These are phyloP conservation scores for Campylomormyrus tamandua DNA, from an alignment of 2,113 vertebrate species.

Conservation along the genomic window DNA sequence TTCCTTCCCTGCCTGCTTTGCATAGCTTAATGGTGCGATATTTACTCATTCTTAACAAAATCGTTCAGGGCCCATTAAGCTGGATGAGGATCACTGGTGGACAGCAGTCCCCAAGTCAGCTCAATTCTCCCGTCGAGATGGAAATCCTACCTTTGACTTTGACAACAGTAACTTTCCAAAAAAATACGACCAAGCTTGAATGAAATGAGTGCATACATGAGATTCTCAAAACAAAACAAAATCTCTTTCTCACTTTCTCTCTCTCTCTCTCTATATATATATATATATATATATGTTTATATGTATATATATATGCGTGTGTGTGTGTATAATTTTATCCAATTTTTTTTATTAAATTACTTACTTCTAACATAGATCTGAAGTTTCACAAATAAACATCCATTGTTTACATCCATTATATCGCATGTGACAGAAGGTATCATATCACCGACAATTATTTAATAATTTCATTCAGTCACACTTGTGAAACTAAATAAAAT, in stretches of 20 bases:
- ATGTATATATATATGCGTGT: neutral
- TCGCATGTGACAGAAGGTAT: neutral
- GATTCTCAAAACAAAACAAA: neutral
- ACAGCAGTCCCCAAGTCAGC: neutral
- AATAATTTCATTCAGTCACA: neutral
- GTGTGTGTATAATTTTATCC: neutral
- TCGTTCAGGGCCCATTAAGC: neutral
- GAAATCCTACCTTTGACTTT: neutral
- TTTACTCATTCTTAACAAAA: neutral
- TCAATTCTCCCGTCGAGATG: neutral
- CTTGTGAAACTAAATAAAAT: neutral
- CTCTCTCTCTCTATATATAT: too few relatives aligned
- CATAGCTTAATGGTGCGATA: neutral
- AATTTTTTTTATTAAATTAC: neutral
- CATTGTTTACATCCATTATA: neutral
- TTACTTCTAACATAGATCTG: neutral
- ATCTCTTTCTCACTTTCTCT: too few relatives aligned
- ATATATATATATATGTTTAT: neutral
- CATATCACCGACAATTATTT: neutral
- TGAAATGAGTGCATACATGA: neutral
- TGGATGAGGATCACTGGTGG: neutral
- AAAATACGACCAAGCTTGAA: neutral
- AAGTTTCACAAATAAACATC: neutral
- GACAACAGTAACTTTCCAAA: neutral
- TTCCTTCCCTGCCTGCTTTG: neutral